Base-by-base conservation (phyloP, 1,140 invertebrate genomes). In the Colletes latitarsis region DNA sequence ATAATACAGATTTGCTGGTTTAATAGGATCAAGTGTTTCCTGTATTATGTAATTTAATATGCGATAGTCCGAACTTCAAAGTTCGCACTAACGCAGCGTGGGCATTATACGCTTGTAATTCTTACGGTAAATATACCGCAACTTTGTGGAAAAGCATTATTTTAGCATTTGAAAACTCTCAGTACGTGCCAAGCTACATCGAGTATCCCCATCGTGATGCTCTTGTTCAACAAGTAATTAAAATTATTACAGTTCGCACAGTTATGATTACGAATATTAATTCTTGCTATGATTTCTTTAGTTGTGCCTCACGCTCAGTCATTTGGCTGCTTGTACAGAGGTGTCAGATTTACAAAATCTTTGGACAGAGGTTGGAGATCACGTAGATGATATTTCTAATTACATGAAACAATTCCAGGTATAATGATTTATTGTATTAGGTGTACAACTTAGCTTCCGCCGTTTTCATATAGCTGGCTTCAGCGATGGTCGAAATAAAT, bases 161-260 rank as follows among this genome's bases (percentile, higher is more conserved):
- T 43, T 93, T 94, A 57, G 96, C 96, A 8, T 94, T 97, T 82
- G 95, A 97, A 77, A 96, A 95, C 86, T 95, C 96, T 30, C 95
- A 96, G 74, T 94, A 96, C 83, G 94, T 96, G n/a, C 95, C 96
- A 62, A 97, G 96, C 88, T 97, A 96, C 81, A 95, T 95, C 39
- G 97, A 98, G 92, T 98, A 97, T 90, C 95, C 96, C 85, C 97
- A 98, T 92, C 95, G 96, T 68, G 97, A 97, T 87, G 95, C 95
- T 86, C 93, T 97, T 41, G 94, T 95, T 64, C 95, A 96, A 85
- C 96, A 96, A 89, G 94, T 95, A 81, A 86, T 84, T 87, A 17
- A 58, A 46, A 21, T 81, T 41, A 79, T 17, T 74, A 81, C 60
- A 66, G 68, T 67, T 53, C 19, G 64, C 39, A 64, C 17, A 79